Conservation (phyloP, 2,113 vertebrate genomes). For the Arenaria interpres region DNA sequence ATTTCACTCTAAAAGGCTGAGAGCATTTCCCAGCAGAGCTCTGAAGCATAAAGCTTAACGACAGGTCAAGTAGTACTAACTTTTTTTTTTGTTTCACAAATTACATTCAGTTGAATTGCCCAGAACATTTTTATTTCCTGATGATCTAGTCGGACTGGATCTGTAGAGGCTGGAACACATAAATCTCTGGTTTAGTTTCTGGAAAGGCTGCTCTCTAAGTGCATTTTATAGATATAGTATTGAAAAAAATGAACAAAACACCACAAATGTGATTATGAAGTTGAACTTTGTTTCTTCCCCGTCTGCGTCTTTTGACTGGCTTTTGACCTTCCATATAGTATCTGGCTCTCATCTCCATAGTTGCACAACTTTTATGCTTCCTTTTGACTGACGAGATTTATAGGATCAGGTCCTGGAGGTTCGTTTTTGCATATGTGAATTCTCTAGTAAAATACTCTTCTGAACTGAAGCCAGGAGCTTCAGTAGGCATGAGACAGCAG, state of each 20-base stretch:
- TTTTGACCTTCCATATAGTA: background rate
- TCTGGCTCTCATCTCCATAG: background rate
- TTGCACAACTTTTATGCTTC: background rate
- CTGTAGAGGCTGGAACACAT: background rate
- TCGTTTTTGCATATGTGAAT: background rate
- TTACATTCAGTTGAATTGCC: background rate
- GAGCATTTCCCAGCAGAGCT: background rate
- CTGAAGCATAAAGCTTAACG: background rate
- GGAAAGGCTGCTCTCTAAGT: background rate
- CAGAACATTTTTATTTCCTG: background rate
- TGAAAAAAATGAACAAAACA: background rate
- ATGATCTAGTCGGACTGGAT: background rate
- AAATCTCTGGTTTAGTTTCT: background rate
- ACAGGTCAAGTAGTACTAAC: background rate
- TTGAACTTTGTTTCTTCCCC: background rate
- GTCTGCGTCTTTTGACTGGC: background rate
- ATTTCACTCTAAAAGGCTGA: background rate
- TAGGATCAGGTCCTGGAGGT: background rate
- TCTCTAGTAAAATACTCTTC: background rate
- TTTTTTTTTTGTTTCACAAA: background rate
- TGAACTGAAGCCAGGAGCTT: background rate
- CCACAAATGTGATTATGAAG: background rate
- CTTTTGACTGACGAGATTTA: background rate
- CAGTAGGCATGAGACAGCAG: background rate
- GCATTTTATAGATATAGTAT: background rate